Base-by-base conservation (phyloP, 2,797 vertebrate genomes). In the Tragopan temminckii region DNA sequence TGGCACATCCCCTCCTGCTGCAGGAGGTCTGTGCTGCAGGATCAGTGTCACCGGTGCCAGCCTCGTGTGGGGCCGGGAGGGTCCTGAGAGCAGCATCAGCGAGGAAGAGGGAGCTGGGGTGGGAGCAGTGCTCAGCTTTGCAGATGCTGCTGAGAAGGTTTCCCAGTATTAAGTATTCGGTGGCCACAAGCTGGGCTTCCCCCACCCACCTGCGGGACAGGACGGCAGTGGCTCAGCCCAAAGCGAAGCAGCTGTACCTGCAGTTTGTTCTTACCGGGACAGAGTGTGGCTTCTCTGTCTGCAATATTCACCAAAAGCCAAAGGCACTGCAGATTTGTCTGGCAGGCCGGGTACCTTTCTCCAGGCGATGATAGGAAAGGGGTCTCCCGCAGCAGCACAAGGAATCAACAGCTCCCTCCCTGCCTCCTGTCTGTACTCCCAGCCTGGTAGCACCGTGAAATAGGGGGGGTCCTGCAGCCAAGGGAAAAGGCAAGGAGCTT, bases 401-500 rank as follows among this genome's bases (percentile, higher is more conserved):
- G 99, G 99, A 96, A 99, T 99, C 91, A 99, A 98, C 94, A 99
- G 98, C 97, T 99, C 99, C 98, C 99, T 99, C 92, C 99, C 99
- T 57, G 99, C 99, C 98, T 99, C 99, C 97, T 99, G 99, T 97
- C 99, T 99, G 97, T 99, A 99, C 97, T 99, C 99, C 98, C 99
- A 99, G 97, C 99, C 99, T 94, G 99, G 99, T 98, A 99, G 99
- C 98, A 99, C 99, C 95, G 99, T 99, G 98, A 99, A 99, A 98
- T 99, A 99, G 98, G 99, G 99, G 96, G 99, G 99, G 97, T 99
- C 99, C 99, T 99, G 92, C 31, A 88, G 85, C 13, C 71, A 40
- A 91, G 42, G 42, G 59, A 58, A 58, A 88, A 86, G 27, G 42
- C 50, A 80, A 85, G 36, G 80, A 85, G 58, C 3, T 0, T 90